phyloP scores from a whole-genome alignment of 2,797 vertebrate genomes.

The Geotrypetes seraphini region DNA sequence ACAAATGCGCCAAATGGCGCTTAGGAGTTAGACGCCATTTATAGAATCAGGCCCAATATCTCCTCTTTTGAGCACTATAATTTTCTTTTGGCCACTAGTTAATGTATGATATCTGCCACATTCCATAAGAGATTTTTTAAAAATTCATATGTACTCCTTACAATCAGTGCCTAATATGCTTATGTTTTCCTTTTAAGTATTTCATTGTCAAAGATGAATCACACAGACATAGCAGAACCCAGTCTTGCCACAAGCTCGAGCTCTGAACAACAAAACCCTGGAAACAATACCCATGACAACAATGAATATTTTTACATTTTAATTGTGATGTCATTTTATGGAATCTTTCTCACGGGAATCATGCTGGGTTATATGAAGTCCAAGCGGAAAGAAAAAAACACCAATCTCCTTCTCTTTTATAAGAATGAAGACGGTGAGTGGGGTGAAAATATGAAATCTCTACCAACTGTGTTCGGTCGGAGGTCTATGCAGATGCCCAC shows the following conservation, averaged over 20 bases:
- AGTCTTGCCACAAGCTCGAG: conserved; percentile 11
- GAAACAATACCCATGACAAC: conserved; percentile 26
- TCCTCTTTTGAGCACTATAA: too few relatives aligned
- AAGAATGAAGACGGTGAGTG: conserved; percentile 81
- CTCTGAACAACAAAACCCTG: conserved; percentile 6
- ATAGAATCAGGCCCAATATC: too few relatives aligned
- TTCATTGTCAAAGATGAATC: conserved; percentile 60
- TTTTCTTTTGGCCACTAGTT: too few relatives aligned
- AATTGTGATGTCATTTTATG: conserved; percentile 88
- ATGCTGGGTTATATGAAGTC: conserved; percentile 87
- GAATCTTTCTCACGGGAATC: conserved; percentile 80
- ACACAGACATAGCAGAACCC: conserved; percentile 60
- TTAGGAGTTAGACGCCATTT: too few relatives aligned
- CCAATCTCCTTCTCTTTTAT: conserved; percentile 77
- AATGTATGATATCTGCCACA: too few relatives aligned
- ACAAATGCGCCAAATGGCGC: too few relatives aligned
- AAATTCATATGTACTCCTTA: not conserved
- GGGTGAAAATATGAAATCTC: conserved; percentile 67
- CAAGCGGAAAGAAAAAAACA: conserved; percentile 75
- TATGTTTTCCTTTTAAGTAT: not conserved
- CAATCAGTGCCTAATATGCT: not conserved
- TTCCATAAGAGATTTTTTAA: not conserved
- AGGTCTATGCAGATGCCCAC: conserved; percentile 54
- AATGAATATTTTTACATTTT: conserved; percentile 83
- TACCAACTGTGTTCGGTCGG: conserved; percentile 44